Percentiles rank a stretch among this genome's conserved stretches.
Conservation (phyloP, 2,113 vertebrate species). For the Sorex fumeus region DNA sequence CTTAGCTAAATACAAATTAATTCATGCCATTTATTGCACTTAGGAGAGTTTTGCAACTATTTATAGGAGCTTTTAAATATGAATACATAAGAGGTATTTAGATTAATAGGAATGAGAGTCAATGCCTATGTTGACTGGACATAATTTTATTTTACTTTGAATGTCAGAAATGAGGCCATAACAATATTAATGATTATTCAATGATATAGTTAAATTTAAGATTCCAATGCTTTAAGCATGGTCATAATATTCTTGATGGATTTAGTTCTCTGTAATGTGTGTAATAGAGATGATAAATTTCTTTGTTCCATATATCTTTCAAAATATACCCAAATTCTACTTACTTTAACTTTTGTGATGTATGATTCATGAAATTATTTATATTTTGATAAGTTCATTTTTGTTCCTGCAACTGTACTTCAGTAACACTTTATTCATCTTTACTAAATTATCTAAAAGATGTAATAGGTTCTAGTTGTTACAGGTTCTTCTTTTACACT, state of each 20-base stretch:
- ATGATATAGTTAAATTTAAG: neutral
- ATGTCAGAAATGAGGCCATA: neutral
- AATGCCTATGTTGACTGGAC: neutral
- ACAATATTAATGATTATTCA: slow-evolving; percentile 14
- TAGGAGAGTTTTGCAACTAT: neutral
- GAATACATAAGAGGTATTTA: neutral
- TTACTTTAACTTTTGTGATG: slow-evolving; percentile 32
- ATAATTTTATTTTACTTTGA: slow-evolving; percentile 46
- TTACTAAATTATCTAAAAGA: neutral
- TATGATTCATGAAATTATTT: slow-evolving; percentile 1
- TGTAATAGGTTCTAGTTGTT: neutral
- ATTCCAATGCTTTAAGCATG: neutral
- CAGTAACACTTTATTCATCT: neutral
- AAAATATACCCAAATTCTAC: neutral
- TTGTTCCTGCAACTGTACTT: neutral
- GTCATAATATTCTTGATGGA: slow-evolving; percentile 15
- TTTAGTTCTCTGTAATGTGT: neutral
- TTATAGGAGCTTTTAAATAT: neutral
- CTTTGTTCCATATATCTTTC: neutral
- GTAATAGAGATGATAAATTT: slow-evolving; percentile 14
- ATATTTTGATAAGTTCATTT: neutral
- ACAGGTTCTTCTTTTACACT: neutral
- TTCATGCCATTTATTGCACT: neutral
- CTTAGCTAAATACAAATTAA: slow-evolving; percentile 50
- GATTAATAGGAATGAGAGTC: neutral